Evolutionary conservation across 2,888 invertebrate species (phyloP), one percentile per base, ranked within the genome.

Genomic region (Orthonychiurus folsomi): DNA sequence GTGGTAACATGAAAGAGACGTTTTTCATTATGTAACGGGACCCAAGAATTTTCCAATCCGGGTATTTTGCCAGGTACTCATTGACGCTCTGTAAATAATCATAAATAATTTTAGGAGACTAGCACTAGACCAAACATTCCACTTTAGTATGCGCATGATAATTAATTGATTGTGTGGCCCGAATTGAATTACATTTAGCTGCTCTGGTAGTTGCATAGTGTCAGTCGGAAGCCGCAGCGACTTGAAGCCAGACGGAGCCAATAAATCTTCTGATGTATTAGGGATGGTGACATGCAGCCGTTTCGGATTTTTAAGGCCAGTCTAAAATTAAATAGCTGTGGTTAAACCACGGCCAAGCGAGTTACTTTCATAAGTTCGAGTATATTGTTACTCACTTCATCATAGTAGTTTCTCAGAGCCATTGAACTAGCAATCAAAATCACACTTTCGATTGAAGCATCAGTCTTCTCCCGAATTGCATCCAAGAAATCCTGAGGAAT

Each of bases 371-470:
- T n/a, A n/a, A n/a, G n/a, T n/a, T n/a, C n/a, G n/a, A n/a, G n/a
- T n/a, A n/a, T n/a, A n/a, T n/a, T n/a, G n/a, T n/a, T 37, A 2
- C 25, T 56, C 58, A 66, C 66, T 55, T 64, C 60, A 24, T 50
- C 54, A 27, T 64, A 66, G 48, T 66, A 66, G 18, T 64, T 62
- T n/a, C 25, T 55, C 1, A 66, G 20, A 1, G 62, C 62, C 20
- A 60, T 58, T 1, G 66, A 57, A 50, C 56, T 56, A 12, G 62
- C 66, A 48, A 60, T 62, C 21, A 66, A 37, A 18, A 64, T 59
- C 15, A 66, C 60, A 56, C 62, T 64, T 28, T 56, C 56, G 1
- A 58, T n/a, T 1, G 62, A 50, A 1, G 59, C 62, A 23, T 23
- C 62, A 50, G 62, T 59, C 37, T 59, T 53, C 21, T 54, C 25